Evolutionary conservation across 2,888 invertebrate species (phyloP), one percentile per base, ranked within the genome.

Genomic region (Nezara viridula): DNA sequence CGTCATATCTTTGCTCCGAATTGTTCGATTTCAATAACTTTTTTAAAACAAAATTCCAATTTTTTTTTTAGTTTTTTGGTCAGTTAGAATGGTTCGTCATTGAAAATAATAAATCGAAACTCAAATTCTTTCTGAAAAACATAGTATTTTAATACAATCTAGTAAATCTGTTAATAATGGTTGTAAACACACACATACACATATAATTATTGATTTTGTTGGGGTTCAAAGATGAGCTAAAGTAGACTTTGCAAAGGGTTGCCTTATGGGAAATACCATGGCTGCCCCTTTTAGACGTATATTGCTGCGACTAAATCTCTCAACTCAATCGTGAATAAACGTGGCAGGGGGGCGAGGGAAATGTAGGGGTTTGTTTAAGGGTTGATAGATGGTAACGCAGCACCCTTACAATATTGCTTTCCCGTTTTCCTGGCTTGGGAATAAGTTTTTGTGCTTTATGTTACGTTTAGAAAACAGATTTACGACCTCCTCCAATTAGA

Each of bases 331-430:
- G 66, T 32, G 66, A 73, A 73, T 73, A 73, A 52, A 32, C 66
- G 66, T 21, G 32, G 21, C 19, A 32, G 32, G 66, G 66, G 32
- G 16, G 66, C 66, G 66, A 73, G 37, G 66, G 37, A 73, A 73
- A 73, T 73, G 66, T 73, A 37, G 66, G 66, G 66, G 32, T 73
- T 73, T 73, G 66, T 73, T 73, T 73, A 73, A 73, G 32, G 66
- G 32, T 73, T 73, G 66, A 73, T 73, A 19, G 32, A 73, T 73
- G 66, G 32, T 32, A 73, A 73, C 16, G 32, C 66, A 19, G 7
- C 5, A 7, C 32, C 14, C 66, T 73, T 73, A 73, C 66, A 73
- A 73, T 73, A 73, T 73, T 37, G 66, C 66, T 21, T 37, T 32
- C 66, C 66, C 14, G 60, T 60, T 60, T 27, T 60, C 60, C 19